Evolutionary conservation across 2,113 vertebrate genomes (phyloP).

Genomic region (Sceloporus undulatus): DNA sequence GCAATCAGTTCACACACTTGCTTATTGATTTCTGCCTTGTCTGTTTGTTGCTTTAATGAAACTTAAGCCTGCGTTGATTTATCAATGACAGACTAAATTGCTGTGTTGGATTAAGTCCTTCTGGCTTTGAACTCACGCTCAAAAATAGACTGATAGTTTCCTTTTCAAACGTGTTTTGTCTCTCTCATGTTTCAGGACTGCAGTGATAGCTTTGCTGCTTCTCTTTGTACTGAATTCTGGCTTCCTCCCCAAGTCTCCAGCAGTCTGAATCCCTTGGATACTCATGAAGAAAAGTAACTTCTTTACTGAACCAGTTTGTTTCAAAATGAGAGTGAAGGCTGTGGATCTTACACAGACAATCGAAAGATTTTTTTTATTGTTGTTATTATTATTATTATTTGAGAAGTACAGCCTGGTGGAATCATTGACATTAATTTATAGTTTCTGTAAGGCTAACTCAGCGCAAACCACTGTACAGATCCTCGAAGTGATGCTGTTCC

Average conservation of each 20-base stretch:
- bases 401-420: neutral
- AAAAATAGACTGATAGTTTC: neutral
- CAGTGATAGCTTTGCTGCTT: neutral
- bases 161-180: neutral
- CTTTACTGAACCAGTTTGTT: neutral
- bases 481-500: neutral
- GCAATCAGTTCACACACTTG: neutral
- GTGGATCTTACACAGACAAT: neutral
- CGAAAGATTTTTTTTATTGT: neutral
- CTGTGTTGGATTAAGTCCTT: neutral
- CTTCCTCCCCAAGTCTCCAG: neutral
- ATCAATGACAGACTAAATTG: neutral
- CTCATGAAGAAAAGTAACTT: neutral
- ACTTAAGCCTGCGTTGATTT: neutral
- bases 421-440: neutral
- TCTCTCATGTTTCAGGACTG: constrained; percentile 10
- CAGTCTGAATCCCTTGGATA: neutral
- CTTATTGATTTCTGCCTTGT: constrained; percentile 9
- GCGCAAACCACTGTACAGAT: neutral
- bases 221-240: neutral
- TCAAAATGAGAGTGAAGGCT: neutral
- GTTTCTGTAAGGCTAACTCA: neutral
- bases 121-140: neutral
- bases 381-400: neutral
- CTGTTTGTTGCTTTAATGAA: constrained; percentile 14